These are phyloP conservation scores for Rhyacophila evoluta DNA, from an alignment of 2,888 invertebrate genomes.

Conservation along the genomic window DNA sequence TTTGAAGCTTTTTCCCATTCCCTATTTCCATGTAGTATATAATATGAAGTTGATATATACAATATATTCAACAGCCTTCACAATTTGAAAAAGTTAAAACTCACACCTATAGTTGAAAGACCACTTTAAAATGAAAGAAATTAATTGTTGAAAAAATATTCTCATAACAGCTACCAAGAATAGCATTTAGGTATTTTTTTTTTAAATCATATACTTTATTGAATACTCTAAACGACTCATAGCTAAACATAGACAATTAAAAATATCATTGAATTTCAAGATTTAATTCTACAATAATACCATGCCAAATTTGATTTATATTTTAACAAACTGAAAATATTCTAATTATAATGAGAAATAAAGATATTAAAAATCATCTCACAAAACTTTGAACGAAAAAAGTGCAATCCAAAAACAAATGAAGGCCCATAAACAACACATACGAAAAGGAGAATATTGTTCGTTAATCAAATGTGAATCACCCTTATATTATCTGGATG, in stretches of 20 bases:
- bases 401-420: slow-evolving; percentile 7
- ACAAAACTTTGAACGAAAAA: neutral
- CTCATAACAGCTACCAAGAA: no score
- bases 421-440: slow-evolving; percentile 20
- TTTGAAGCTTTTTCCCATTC: no score
- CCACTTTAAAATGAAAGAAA: neutral
- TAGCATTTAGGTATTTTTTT: no score
- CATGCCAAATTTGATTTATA: neutral
- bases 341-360: neutral
- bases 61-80: no score
- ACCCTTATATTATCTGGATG: slow-evolving; percentile 92
- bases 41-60: no score
- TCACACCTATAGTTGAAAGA: neutral
- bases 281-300: neutral
- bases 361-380: neutral
- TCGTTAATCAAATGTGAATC: slow-evolving; percentile 59
- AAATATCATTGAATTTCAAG: no score
- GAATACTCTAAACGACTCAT: no score
- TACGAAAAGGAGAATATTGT: neutral
- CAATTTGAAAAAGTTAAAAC: slow-evolving; percentile 2
- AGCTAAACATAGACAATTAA: no score
- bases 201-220: no score
- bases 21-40: no score
- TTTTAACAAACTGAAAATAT: neutral
- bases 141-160: neutral